Conservation (phyloP, 2,888 invertebrate genomes). For the Stenolophus ochropezus region DNA sequence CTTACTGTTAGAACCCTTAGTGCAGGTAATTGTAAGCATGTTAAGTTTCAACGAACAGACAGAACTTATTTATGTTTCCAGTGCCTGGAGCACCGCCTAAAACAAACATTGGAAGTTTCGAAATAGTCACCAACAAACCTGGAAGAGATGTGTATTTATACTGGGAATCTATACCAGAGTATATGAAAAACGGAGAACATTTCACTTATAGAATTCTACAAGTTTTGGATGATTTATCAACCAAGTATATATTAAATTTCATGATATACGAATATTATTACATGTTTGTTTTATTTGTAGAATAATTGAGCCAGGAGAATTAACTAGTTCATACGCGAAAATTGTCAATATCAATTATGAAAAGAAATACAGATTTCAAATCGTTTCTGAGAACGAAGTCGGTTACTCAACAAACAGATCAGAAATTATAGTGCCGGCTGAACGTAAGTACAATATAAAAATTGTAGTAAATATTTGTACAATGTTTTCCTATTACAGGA, state of each 20-base stretch:
- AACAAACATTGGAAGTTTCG: slow-evolving; percentile 84
- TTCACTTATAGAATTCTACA: slow-evolving; percentile 81
- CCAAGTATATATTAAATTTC: slow-evolving; percentile 54
- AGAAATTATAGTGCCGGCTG: slow-evolving; percentile 78
- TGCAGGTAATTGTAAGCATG: slow-evolving; percentile 66
- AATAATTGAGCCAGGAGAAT: slow-evolving; percentile 74
- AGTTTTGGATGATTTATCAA: slow-evolving; percentile 68
- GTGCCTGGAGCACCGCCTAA: slow-evolving; percentile 82
- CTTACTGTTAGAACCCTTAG: slow-evolving; percentile 78
- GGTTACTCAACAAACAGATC: slow-evolving; percentile 78
- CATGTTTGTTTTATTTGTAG: slow-evolving; percentile 46
- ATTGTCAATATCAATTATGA: slow-evolving; percentile 73
- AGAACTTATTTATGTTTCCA: slow-evolving; percentile 64
- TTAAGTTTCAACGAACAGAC: neutral
- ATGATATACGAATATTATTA: too few species aligned
- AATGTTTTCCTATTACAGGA: slow-evolving; percentile 67
- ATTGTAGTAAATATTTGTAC: neutral
- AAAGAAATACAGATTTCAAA: slow-evolving; percentile 74
- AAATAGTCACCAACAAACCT: slow-evolving; percentile 70
- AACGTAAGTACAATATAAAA: slow-evolving; percentile 71
- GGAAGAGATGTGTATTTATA: slow-evolving; percentile 82
- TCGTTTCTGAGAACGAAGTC: slow-evolving; percentile 78
- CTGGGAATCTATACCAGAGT: slow-evolving; percentile 84
- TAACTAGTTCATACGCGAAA: slow-evolving; percentile 78
- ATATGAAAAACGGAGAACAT: slow-evolving; percentile 83